phyloP scores from a whole-genome alignment of 2,113 vertebrate genomes.

The Manacus vitellinus region DNA sequence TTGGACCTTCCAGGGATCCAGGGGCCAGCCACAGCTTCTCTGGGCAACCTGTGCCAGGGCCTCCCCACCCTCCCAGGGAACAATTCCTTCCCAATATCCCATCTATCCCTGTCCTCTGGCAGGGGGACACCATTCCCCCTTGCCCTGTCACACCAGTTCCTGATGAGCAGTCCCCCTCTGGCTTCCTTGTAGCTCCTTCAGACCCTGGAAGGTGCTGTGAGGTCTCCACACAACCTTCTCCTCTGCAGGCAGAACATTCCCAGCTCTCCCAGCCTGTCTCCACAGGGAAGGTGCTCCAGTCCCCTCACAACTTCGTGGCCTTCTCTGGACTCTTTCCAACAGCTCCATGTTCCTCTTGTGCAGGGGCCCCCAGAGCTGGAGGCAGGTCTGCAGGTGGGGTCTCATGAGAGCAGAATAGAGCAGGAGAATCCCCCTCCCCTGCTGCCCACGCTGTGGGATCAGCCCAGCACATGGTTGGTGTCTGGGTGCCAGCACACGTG shows the following conservation, averaged over 20 bases:
- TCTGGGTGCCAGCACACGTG: neutral
- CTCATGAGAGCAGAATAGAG: neutral
- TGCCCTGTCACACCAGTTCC: neutral
- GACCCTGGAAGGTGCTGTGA: neutral
- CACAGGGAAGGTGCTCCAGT: accelerated
- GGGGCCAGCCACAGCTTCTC: too few species aligned
- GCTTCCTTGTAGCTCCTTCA: neutral
- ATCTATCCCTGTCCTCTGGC: neutral
- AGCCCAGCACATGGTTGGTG: neutral
- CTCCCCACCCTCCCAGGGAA: too few species aligned
- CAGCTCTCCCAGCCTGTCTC: neutral
- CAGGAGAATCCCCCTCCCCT: neutral
- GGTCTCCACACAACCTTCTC: neutral
- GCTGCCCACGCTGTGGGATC: neutral
- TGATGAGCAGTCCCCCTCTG: neutral
- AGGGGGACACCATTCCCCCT: accelerated
- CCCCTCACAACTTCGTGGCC: neutral
- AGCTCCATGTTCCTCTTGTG: neutral
- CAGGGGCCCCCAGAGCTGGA: neutral
- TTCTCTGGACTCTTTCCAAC: neutral
- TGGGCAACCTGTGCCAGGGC: too few species aligned
- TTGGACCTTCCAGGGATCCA: too few species aligned
- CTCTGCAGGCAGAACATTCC: neutral
- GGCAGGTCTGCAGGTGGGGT: neutral
- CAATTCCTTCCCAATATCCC: too few species aligned